Conservation (phyloP, 2,797 vertebrate genomes). For the Leucoraja ocellata region DNA sequence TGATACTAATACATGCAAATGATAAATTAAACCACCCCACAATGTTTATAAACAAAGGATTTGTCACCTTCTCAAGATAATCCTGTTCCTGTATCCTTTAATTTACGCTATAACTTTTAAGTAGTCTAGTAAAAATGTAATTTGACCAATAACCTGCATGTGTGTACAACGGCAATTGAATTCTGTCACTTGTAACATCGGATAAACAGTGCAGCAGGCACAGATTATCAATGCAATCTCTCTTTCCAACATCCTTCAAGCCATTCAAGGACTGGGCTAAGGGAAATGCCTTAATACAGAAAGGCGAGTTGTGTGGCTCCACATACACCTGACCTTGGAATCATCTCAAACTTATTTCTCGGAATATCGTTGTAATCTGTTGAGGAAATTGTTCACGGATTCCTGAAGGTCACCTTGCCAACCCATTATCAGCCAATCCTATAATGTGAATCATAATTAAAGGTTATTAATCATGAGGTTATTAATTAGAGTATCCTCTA, state of each 20-base stretch:
- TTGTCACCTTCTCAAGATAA: background rate
- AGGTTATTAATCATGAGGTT: background rate
- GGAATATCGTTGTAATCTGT: background rate
- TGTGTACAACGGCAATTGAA: background rate
- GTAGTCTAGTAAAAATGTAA: background rate
- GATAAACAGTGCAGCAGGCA: background rate
- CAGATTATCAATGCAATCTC: background rate
- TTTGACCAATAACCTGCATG: background rate
- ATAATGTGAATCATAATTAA: background rate
- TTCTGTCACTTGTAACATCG: background rate
- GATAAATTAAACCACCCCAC: background rate
- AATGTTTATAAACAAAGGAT: background rate
- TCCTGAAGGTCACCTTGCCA: background rate
- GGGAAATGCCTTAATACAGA: background rate
- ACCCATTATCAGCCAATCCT: background rate
- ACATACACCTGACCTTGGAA: background rate
- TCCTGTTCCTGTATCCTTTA: background rate
- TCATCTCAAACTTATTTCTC: background rate
- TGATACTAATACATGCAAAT: background rate
- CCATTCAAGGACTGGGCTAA: background rate
- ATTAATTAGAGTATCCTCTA: no score
- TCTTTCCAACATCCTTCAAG: background rate
- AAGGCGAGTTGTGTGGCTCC: background rate
- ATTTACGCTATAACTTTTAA: background rate
- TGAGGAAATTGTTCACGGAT: background rate